phyloP scores from a whole-genome alignment of 2,797 vertebrate genomes.

The Rhinoraja longicauda region DNA sequence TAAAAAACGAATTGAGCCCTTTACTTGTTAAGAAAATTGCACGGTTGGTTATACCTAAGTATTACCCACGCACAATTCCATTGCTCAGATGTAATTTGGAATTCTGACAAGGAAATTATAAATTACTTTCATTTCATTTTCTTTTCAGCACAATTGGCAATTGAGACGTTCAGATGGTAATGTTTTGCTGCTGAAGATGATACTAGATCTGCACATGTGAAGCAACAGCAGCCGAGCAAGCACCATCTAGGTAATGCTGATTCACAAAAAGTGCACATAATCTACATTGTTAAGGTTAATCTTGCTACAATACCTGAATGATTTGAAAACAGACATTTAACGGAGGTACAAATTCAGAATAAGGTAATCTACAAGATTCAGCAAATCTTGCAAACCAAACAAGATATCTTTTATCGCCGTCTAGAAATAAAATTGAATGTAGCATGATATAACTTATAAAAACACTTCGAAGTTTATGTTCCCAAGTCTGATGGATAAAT shows the following conservation, averaged over 20 bases:
- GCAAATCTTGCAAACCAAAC: neutral
- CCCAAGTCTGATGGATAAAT: neutral
- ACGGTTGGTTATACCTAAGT: constrained; percentile 1
- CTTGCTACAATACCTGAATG: neutral
- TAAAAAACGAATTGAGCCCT: constrained; percentile 11
- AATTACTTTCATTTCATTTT: neutral
- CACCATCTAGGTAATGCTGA: constrained; percentile 8
- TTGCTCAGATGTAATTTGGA: neutral
- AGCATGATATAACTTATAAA: neutral
- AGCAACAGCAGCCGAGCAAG: constrained; percentile 14
- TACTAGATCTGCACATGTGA: constrained; percentile 10
- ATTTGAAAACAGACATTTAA: constrained; percentile 35
- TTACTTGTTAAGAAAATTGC: constrained; percentile 13
- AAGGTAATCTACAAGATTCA: constrained; percentile 19
- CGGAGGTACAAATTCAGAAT: constrained; percentile 27
- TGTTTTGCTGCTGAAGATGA: neutral
- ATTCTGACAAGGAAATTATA: neutral
- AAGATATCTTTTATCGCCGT: constrained; percentile 2
- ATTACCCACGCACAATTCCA: constrained; percentile 17
- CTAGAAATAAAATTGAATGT: neutral
- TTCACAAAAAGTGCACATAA: constrained; percentile 15
- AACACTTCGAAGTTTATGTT: neutral
- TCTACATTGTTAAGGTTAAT: constrained; percentile 6
- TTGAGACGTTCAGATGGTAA: constrained; percentile 6
- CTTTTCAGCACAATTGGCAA: constrained; percentile 20